Evolutionary conservation across 2,113 vertebrate species (phyloP), one percentile per base, ranked within the genome.

Genomic region (Sialia sialis): DNA sequence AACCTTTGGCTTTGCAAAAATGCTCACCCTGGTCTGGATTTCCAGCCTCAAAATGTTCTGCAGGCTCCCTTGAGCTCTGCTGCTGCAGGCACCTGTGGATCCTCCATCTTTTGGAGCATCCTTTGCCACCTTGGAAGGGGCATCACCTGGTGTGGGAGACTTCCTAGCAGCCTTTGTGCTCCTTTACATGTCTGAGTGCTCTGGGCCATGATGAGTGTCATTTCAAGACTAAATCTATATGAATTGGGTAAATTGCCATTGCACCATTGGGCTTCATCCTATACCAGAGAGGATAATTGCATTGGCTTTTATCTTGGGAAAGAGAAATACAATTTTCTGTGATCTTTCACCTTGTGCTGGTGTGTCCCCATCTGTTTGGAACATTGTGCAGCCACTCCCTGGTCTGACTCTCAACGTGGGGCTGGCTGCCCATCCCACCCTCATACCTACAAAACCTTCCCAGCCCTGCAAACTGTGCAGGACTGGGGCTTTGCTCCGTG

Each of bases 401-500:
- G 0, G 10, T 52, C 55, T 8, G 2, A 22, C 38, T 91, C 34
- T 63, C 0, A 0, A 1, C 0, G 0, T 25, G 39, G 44, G 44
- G 36, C 75, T 54, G 62, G 32, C 64, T 52, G 32, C n/a, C 39
- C 78, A 43, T 55, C 85, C 77, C 62, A 72, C 20, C 43, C 39
- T 70, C 56, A 15, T 2, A 6, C 38, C 52, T 58, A 14, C 60
- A 73, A 85, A 68, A 21, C 86, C 79, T 79, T 60, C 70, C 54
- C 34, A 58, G 4, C 27, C 62, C 34, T 36, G 4, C 0, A 2
- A 2, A 3, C 46, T 2, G 0, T 22, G 25, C 0, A 0, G 22
- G 20, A 22, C 51, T 0, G 3, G 51, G 26, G 55, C 52, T 95
- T 79, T 38, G 63, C 91, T 80, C 15, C 0, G 0, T 23, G 21